A percentile compares a stretch with the other conserved stretches of the same genome.
phyloP scores from a whole-genome alignment of 2,888 invertebrate genomes.

The Yponomeuta cagnagella region DNA sequence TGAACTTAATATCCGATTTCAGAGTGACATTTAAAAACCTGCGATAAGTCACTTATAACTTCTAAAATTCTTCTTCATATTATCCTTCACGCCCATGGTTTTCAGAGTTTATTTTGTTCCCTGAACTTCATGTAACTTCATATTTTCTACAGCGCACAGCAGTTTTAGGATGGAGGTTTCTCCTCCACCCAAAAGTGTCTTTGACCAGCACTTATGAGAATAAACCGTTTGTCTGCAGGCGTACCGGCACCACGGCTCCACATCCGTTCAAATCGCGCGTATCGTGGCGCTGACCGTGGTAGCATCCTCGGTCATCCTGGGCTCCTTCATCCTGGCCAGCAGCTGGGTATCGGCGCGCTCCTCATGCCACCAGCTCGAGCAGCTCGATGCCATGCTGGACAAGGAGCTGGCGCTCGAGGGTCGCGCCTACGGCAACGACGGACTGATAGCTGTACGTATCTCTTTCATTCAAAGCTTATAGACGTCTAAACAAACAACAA shows the following conservation, averaged over 20 bases:
- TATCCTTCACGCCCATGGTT: too few species aligned
- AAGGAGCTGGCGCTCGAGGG: constrained; percentile 81
- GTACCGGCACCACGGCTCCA: constrained; percentile 82
- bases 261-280: constrained; percentile 90
- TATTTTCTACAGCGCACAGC: too few species aligned
- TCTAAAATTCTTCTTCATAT: too few species aligned
- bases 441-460: constrained; percentile 80
- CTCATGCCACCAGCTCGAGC: constrained; percentile 85
- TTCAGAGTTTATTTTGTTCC: too few species aligned
- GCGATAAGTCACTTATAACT: too few species aligned
- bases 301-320: constrained; percentile 86
- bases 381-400: constrained; percentile 79
- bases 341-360: constrained; percentile 89
- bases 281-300: constrained; percentile 90
- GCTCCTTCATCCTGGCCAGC: constrained; percentile 87
- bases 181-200: too few species aligned
- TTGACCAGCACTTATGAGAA: too few species aligned
- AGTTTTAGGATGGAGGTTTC: too few species aligned
- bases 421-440: constrained; percentile 76
- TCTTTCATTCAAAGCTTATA: constrained; percentile 5
- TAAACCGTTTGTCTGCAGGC: constrained; percentile 73
- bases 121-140: too few species aligned
- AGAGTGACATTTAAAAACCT: too few species aligned
- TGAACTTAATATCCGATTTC: too few species aligned
- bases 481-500: neutral